Conservation (phyloP, 1,140 invertebrate genomes). For the Asobara japonica region DNA sequence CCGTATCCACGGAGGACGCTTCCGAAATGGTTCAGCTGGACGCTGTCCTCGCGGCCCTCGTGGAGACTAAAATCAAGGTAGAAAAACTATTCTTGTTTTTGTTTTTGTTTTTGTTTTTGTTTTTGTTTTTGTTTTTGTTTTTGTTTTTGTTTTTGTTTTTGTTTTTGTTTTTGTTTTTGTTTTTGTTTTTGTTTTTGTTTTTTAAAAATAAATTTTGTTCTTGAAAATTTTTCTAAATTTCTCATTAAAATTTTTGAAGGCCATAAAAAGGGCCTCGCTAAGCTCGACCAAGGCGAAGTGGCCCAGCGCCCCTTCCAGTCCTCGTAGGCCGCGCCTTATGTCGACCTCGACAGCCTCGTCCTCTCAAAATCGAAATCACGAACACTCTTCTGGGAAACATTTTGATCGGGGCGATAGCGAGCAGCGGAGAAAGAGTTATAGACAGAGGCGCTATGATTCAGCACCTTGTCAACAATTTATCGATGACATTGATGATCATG, state of each 20-base stretch:
- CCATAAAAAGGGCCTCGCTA: slow-evolving; percentile 57
- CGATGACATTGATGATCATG: slow-evolving; percentile 40
- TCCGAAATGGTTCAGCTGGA: slow-evolving; percentile 71
- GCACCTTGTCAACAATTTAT: slow-evolving; percentile 56
- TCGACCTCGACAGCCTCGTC: slow-evolving; percentile 62
- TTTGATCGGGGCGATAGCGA: slow-evolving; percentile 38
- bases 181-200: too few relatives aligned
- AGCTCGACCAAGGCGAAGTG: slow-evolving; percentile 40
- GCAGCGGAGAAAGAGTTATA: slow-evolving; percentile 41
- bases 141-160: too few relatives aligned
- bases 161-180: too few relatives aligned
- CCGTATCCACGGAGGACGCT: slow-evolving; percentile 75
- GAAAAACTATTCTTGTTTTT: too few relatives aligned
- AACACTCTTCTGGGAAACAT: slow-evolving; percentile 21
- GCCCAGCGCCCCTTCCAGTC: slow-evolving; percentile 57
- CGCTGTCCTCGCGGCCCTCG: slow-evolving; percentile 72
- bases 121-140: too few relatives aligned
- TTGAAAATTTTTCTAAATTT: too few relatives aligned
- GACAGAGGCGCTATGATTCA: slow-evolving; percentile 55
- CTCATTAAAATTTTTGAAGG: too few relatives aligned
- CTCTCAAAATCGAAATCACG: slow-evolving; percentile 49
- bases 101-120: too few relatives aligned
- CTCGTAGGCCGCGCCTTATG: slow-evolving; percentile 54
- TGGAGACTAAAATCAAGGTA: slow-evolving; percentile 74
- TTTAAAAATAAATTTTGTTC: too few relatives aligned